phyloP scores from a whole-genome alignment of 1,140 invertebrate genomes.

The Ditylenchus dipsaci region DNA sequence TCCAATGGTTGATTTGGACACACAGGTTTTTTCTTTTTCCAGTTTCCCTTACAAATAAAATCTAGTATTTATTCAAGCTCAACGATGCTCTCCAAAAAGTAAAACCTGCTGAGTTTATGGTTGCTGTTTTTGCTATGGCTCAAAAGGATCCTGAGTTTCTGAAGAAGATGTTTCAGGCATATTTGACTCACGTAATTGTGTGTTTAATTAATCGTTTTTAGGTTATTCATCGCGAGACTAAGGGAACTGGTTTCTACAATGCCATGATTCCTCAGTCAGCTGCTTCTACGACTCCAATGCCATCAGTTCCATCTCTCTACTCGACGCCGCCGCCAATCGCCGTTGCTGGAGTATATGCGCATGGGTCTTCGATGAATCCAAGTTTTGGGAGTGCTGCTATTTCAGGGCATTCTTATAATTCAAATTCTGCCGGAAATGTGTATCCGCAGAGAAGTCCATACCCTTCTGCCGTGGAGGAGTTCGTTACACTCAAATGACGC shows the following conservation, averaged over 20 bases:
- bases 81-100: slow-evolving; percentile 12
- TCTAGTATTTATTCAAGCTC: background rate
- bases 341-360: too few relatives aligned
- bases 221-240: slow-evolving; percentile 35
- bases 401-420: background rate
- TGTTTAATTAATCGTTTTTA: slow-evolving; percentile 12
- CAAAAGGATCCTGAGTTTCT: slow-evolving; percentile 31
- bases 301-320: slow-evolving; percentile 4
- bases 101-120: slow-evolving; percentile 16
- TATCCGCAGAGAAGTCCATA: background rate
- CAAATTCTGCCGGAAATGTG: background rate
- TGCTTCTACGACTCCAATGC: background rate
- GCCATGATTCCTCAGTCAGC: slow-evolving; percentile 25
- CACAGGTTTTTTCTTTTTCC: slow-evolving; percentile 12
- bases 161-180: slow-evolving; percentile 30
- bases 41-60: background rate
- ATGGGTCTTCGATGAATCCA: too few relatives aligned
- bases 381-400: too few relatives aligned
- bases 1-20: slow-evolving; percentile 35
- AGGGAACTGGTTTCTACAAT: slow-evolving; percentile 35
- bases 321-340: background rate
- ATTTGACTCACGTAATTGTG: background rate
- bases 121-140: slow-evolving; percentile 30
- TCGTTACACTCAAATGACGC: slow-evolving; percentile 33
- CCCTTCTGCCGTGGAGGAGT: background rate